Evolutionary conservation across 2,888 invertebrate genomes (phyloP), one percentile per base, ranked within the genome.

Genomic region (Adela reaumurella): DNA sequence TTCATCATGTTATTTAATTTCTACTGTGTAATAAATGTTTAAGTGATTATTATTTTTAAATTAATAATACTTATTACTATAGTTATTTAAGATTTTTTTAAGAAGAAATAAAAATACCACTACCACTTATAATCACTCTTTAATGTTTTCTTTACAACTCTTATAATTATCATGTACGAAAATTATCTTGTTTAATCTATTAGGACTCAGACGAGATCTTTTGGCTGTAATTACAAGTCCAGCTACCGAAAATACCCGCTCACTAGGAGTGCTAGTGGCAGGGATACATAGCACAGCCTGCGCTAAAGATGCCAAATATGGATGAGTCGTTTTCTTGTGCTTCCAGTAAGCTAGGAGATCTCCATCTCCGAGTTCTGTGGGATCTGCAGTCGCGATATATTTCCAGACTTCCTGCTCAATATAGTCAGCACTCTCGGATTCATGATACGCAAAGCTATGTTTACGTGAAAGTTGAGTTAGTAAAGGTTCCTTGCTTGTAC

Each of bases 401-500:
- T 44, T 44, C 44, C 44, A 44, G 44, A 44, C 43, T 43, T 43
- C 43, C 17, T 43, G 43, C 17, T 43, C 43, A 4, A 43, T 43
- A 43, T 44, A 44, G 17, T 44, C 44, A 44, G 19, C 44, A 44
- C 44, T 44, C 44, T 44, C 44, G n/a, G 44, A 44, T 17, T 17
- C 19, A 17, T 44, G 44, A 11, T 44, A 17, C 11, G 44, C 17
- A 43, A 17, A 43, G 43, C 17, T 43, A 43, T 11, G 19, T 44
- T 44, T 44, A 17, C 44, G 44, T 18, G 44, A 44, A 17, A 44
- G 44, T 19, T 44, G 44, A 44, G 17, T 44, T 44, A 44, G 44
- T 17, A 44, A 19, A 18, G 44, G 14, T 44, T 44, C 44, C 44
- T 44, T 44, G 19, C 18, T 44, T 16, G 17, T 17, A 17, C 44